Evolutionary conservation across 1,140 invertebrate genomes (phyloP).

Genomic region (Zaprionus tsacasi): DNA sequence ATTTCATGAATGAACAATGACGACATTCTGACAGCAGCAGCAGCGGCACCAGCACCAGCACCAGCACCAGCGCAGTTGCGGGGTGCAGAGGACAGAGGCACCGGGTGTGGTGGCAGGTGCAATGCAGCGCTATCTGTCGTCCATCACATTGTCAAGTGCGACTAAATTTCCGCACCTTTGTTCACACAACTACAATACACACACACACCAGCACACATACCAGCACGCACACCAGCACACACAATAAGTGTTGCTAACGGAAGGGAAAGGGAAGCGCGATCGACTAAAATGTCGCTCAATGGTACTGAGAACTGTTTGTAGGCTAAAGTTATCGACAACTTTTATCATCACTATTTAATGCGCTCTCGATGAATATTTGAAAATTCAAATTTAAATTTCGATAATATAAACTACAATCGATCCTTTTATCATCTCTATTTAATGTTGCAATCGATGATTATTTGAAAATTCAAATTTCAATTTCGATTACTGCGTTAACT

Average conservation of each 20-base stretch:
- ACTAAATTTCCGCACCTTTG: conserved; percentile 65
- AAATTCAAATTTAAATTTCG: background rate
- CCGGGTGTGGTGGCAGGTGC: conserved; percentile 6
- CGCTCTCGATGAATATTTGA: background rate
- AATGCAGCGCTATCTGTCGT: conserved; percentile 69
- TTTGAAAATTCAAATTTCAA: too few relatives aligned
- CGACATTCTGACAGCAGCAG: conserved; percentile 74
- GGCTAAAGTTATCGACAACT: background rate
- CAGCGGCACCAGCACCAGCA: background rate
- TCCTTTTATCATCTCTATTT: too few relatives aligned
- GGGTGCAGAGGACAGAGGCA: background rate
- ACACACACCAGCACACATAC: conserved; percentile 5
- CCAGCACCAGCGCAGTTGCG: conserved; percentile 14
- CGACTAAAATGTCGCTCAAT: background rate
- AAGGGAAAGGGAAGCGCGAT: background rate
- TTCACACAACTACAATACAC: conserved; percentile 12
- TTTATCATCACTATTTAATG: background rate
- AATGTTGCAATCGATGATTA: too few relatives aligned
- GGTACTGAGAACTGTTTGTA: background rate
- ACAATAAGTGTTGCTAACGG: background rate
- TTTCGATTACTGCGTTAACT: too few relatives aligned
- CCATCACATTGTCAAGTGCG: conserved; percentile 73
- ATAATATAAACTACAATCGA: background rate
- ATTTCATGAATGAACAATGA: conserved; percentile 83
- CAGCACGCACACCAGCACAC: background rate